Base-by-base conservation (phyloP, 2,113 vertebrate genomes). In the Hippocampus mohnikei region DNA sequence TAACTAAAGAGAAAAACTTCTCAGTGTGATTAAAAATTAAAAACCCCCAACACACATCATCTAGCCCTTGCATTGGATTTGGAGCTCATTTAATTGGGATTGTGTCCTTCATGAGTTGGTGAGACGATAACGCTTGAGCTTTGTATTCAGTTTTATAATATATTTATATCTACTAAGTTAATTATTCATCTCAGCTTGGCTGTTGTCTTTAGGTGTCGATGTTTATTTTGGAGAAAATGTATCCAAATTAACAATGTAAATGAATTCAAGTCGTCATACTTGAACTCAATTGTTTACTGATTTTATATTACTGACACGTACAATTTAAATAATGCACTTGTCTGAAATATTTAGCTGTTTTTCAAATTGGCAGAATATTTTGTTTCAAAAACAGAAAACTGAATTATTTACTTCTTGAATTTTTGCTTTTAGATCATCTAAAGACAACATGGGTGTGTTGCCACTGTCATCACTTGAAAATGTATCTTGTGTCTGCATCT, bases 41-140 rank as follows among this genome's bases (percentile, higher is more conserved):
- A 33, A 60, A 29, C 18, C 9, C 1, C 1, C 29, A 61, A 33
- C n/a, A 5, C 1, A 7, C 5, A n/a, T 56, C 4, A 13, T 12
- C n/a, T 8, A 10, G 5, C n/a, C 21, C 0, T 55, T 55, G 5
- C 3, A 25, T 56, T 56, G 11, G 23, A 27, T 56, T 15, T 56
- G 55, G 23, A 27, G 25, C n/a, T 56, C 11, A 56, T 56, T 56
- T 1, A 7, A 27, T 40, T 62, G 33, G 20, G 37, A 37, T 41
- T 37, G 18, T 62, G 9, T 56, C 59, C 59, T 62, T 12, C 33
- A 20, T 21, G 9, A n/a, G 20, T 63, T 63, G 20, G 8, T 20
- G 6, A 20, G 59, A 29, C 2, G 29, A 20, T 59, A 75, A 84
- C 50, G 76, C 18, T 80, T 81, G 74, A 83, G 20, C 71, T 46